phyloP scores from a whole-genome alignment of 2,888 invertebrate species.

The Caenorhabditis wallacei region DNA sequence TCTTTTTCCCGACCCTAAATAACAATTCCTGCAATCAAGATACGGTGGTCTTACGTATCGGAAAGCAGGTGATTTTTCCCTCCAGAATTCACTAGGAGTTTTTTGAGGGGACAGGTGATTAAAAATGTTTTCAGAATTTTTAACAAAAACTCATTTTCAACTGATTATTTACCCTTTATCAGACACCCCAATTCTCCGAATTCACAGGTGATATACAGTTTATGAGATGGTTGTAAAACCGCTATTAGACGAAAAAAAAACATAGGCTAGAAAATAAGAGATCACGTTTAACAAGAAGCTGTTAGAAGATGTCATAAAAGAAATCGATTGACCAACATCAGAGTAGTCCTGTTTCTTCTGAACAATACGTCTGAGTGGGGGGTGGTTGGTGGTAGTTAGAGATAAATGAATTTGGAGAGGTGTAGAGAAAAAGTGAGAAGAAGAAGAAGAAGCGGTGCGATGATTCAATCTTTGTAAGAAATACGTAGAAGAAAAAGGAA shows the following conservation, averaged over 20 bases:
- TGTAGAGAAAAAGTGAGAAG: slow-evolving; percentile 7
- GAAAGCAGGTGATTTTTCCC: too few species aligned
- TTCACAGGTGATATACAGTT: neutral
- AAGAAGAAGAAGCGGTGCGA: slow-evolving; percentile 2
- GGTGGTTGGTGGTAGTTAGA: neutral
- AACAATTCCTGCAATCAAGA: too few species aligned
- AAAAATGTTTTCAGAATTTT: too few species aligned
- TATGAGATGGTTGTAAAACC: neutral
- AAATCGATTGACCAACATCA: slow-evolving; percentile 30
- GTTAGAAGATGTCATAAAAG: slow-evolving; percentile 2
- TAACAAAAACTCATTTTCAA: too few species aligned
- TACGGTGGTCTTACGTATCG: too few species aligned
- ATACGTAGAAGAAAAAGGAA: slow-evolving; percentile 1
- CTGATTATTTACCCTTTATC: too few species aligned
- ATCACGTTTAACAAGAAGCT: slow-evolving; percentile 22
- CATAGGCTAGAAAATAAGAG: slow-evolving; percentile 11
- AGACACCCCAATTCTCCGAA: too few species aligned
- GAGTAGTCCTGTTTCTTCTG: slow-evolving; percentile 10
- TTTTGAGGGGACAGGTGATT: too few species aligned
- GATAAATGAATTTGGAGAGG: neutral
- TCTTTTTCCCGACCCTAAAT: too few species aligned
- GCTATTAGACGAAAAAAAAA: neutral
- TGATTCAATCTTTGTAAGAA: slow-evolving; percentile 32
- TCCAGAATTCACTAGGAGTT: too few species aligned
- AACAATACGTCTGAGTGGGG: neutral